Evolutionary conservation across 2,113 vertebrate species (phyloP), one percentile per base, ranked within the genome.

Genomic region (Salvelinus namaycush): DNA sequence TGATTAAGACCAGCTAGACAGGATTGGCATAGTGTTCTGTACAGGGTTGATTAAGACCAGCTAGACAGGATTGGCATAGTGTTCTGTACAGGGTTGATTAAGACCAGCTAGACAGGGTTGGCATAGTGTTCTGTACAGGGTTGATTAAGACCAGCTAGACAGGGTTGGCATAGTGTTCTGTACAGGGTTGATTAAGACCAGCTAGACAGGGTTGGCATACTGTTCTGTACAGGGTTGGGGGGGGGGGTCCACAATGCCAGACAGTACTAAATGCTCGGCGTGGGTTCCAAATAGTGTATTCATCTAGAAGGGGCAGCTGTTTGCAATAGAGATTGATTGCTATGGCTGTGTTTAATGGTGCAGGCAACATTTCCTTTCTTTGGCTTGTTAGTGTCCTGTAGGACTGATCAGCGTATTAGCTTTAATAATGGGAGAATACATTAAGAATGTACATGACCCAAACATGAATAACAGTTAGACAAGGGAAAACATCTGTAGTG

Each of bases 221-320:
- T 39, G 34, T 39, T 39, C 34, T 39, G 34, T 39, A 39, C 34
- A 8, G 34, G 34, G 34, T 39, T 39, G 39, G 34, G 80, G 80
- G 62, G 68, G 57, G 29, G 75, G 74, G 79, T 86, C 73, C 82
- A 73, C 13, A 27, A 77, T 73, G 79, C 77, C 67, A 73, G 85
- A 87, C 82, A 66, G 51, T 73, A 76, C 70, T 69, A 39, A 80
- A 84, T 68, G 51, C 39, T 6, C 68, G 77, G 18, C 73, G 22
- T 4, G 48, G 54, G 71, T 72, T 75, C n/a, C 51, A 72, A 84
- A 83, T 70, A 57, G 79, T 60, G 77, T 81, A 84, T 80, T 86
- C 78, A 83, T 27, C 39, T 26, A 64, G 78, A 86, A 82, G 31
- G 20, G 65, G 76, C 85, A 89, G 87, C 85, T 89, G 90, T 84